Base-by-base conservation (phyloP, 2,113 vertebrate species). In the Pipa parva region DNA sequence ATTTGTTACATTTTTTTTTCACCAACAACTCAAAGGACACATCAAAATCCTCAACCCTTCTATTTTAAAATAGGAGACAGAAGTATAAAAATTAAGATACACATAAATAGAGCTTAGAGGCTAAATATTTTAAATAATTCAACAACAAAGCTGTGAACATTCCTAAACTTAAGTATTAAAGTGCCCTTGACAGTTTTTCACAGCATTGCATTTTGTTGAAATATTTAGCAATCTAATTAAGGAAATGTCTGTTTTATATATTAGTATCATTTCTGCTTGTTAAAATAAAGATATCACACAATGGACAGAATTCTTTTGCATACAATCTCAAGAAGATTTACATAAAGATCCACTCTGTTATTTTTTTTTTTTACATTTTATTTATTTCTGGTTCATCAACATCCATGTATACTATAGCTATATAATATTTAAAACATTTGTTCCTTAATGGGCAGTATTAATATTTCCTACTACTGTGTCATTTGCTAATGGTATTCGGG, bases 181-280 rank as follows among this genome's bases (percentile, higher is more conserved):
- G 88, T 89, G 85, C 88, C 88, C 87, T 89, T 90, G 87, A 90
- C 87, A 84, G 90, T 90, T 89, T 90, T 90, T 89, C 87, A 90
- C 76, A 84, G 85, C 77, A 71, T 26, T 78, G 83, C 80, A 78
- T 88, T 87, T 90, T 87, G 85, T 88, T 90, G 90, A 90, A 90
- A 90, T 90, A 90, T 90, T 90, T 90, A 90, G 89, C 87, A 89
- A 88, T 88, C 88, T 90, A 87, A 90, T 90, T 90, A 90, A 90
- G 87, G 81, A 84, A 85, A 90, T 85, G 88, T 84, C 87, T 89
- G 88, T 88, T 89, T 90, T 88, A 90, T 89, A 85, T 88, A 90
- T 89, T 88, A 89, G 86, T 89, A 87, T 85, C 83, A 87, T 73
- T 87, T 81, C 75, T 80, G 81, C 83, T 85, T 84, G 82, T 85